A percentile compares a stretch with the other conserved stretches of the same genome.
These are phyloP conservation scores for Lepus europaeus DNA, from an alignment of 2,113 vertebrate species.

Conservation along the genomic window DNA sequence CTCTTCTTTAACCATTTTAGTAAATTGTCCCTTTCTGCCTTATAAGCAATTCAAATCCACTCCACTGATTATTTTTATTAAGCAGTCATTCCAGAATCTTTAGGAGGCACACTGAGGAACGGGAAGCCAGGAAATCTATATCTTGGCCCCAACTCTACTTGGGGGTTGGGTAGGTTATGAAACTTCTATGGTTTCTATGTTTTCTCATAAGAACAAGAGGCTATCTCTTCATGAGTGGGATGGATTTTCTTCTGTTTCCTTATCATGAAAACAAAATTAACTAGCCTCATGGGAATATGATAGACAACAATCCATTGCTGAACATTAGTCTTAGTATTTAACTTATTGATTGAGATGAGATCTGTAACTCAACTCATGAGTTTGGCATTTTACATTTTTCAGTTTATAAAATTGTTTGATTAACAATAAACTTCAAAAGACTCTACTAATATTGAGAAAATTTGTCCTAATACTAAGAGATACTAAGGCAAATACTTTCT, in stretches of 20 bases:
- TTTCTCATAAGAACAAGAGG: background rate
- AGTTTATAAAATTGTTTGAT: constrained; percentile 40
- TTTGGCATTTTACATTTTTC: constrained; percentile 54
- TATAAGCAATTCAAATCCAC: background rate
- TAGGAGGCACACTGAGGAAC: background rate
- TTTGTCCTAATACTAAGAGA: background rate
- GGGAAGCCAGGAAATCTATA: background rate
- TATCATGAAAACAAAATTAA: constrained; percentile 75
- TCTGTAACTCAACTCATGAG: constrained; percentile 41
- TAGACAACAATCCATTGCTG: constrained; percentile 54
- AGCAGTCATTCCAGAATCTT: background rate
- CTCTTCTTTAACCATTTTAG: background rate
- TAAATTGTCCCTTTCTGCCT: background rate
- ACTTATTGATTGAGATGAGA: constrained; percentile 58
- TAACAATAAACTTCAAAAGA: constrained; percentile 51
- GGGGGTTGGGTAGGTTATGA: background rate
- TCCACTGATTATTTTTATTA: background rate
- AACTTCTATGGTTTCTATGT: background rate
- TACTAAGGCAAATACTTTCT: background rate
- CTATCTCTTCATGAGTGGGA: background rate
- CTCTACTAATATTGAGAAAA: constrained; percentile 28
- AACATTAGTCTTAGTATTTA: constrained; percentile 68
- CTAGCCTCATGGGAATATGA: constrained; percentile 47
- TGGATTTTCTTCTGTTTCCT: constrained; percentile 65
- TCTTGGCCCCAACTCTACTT: background rate